These are phyloP conservation scores for Hipposideros larvatus DNA, from an alignment of 2,797 vertebrate species.

Conservation along the genomic window DNA sequence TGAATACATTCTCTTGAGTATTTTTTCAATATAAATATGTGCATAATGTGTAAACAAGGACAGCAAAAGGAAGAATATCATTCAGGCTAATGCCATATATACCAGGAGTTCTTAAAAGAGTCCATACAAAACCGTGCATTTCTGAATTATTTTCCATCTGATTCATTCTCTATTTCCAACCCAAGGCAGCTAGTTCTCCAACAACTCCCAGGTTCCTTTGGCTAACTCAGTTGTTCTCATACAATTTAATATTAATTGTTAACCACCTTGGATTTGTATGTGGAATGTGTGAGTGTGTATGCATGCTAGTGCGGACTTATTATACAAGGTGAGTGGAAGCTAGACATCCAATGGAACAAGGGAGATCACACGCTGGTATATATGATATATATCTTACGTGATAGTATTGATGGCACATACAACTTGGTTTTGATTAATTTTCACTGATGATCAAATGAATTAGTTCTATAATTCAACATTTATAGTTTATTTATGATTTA, in stretches of 20 bases:
- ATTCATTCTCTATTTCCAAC: background rate
- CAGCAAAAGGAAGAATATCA: background rate
- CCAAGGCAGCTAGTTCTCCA: background rate
- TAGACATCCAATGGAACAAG: fast-evolving
- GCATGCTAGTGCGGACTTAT: fast-evolving
- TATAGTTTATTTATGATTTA: background rate
- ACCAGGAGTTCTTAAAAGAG: background rate
- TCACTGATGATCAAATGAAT: background rate
- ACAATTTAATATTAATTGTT: background rate
- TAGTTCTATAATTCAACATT: background rate
- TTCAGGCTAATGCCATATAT: background rate
- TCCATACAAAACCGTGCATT: background rate
- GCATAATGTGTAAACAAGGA: background rate
- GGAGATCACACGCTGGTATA: background rate
- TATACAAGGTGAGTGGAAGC: background rate
- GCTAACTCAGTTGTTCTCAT: background rate
- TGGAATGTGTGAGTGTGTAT: background rate
- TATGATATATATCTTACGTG: fast-evolving
- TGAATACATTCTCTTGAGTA: background rate
- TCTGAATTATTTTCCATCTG: background rate
- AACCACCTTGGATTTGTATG: background rate
- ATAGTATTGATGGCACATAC: no score
- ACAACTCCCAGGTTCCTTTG: background rate
- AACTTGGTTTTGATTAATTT: background rate
- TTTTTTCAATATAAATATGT: background rate